These are phyloP conservation scores for Pyrrhura leucotis DNA, from an alignment of 2,797 vertebrate genomes.

Conservation along the genomic window DNA sequence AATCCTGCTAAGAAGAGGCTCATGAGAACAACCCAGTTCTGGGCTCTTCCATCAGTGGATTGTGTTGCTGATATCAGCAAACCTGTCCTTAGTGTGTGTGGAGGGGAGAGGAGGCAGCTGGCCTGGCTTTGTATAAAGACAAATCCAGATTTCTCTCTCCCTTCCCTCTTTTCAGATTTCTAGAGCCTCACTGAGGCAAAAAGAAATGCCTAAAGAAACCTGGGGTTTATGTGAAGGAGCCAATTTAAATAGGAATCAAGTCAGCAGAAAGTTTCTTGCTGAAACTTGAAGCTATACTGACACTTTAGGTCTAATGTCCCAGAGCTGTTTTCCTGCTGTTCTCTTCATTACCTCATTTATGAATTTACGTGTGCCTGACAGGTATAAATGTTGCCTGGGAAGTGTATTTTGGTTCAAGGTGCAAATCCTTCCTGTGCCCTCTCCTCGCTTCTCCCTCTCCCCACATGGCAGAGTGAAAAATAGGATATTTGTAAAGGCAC, in stretches of 20 bases:
- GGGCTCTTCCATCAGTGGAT: background rate
- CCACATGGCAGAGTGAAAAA: background rate
- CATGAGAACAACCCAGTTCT: background rate
- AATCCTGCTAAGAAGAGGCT: background rate
- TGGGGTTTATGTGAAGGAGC: background rate
- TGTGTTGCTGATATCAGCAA: background rate
- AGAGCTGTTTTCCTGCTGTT: conserved; percentile 1
- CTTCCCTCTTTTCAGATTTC: background rate
- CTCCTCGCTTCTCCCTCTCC: background rate
- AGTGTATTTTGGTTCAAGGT: background rate
- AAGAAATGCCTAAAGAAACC: background rate
- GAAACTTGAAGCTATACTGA: background rate
- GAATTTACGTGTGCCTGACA: background rate
- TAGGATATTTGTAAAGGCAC: background rate
- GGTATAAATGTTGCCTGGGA: background rate
- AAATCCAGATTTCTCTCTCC: background rate
- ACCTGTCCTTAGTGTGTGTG: background rate
- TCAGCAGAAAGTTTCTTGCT: conserved; percentile 22
- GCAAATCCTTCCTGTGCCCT: background rate
- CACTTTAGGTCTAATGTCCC: background rate
- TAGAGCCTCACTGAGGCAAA: background rate
- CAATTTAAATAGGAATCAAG: background rate
- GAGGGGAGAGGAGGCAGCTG: background rate
- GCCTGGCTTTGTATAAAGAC: background rate
- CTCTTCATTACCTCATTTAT: background rate